Base-by-base conservation (phyloP, 2,113 vertebrate species). In the Chamaea fasciata region DNA sequence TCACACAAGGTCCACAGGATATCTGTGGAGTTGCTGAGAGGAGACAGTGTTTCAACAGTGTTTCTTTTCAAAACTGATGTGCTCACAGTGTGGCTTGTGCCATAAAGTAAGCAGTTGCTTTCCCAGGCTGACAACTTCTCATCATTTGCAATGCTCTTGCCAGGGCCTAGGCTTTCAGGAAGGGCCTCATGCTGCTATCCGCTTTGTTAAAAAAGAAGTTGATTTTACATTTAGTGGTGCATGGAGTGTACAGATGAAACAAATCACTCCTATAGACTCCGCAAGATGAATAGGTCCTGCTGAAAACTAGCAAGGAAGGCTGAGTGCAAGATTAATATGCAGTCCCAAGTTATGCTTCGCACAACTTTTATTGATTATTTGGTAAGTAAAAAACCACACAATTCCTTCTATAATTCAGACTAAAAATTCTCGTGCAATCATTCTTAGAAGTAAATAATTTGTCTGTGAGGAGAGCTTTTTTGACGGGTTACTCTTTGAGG, bases 251-350 rank as follows among this genome's bases (percentile, higher is more conserved):
- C 79, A 92, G 95, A 97, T 87, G 97, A 97, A 98, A 97, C 83
- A 98, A 98, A 97, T 98, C 92, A 92, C 83, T 97, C 75, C 93
- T 91, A 79, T 90, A 95, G 95, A 94, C 87, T 92, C 95, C 87
- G 75, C 73, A 97, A 97, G 97, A 98, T 97, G 94, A 97, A 98
- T 97, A 95, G 97, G 68, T 93, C 84, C 95, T 97, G 95, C 76
- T 97, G 95, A 92, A 95, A 98, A 81, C 93, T 78, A 93, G 86
- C 94, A 96, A 97, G 88, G 90, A 84, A 97, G 46, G 79, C 96
- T 96, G 89, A 95, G 92, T 95, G 83, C 55, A 97, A 97, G 97
- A 98, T 98, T 98, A 98, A 98, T 98, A 98, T 98, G 96, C 96
- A 96, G 95, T 97, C 94, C 95, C 83, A 97, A 96, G 91, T 97